phyloP scores from a whole-genome alignment of 2,113 vertebrate genomes.

The Spheniscus mendiculus region DNA sequence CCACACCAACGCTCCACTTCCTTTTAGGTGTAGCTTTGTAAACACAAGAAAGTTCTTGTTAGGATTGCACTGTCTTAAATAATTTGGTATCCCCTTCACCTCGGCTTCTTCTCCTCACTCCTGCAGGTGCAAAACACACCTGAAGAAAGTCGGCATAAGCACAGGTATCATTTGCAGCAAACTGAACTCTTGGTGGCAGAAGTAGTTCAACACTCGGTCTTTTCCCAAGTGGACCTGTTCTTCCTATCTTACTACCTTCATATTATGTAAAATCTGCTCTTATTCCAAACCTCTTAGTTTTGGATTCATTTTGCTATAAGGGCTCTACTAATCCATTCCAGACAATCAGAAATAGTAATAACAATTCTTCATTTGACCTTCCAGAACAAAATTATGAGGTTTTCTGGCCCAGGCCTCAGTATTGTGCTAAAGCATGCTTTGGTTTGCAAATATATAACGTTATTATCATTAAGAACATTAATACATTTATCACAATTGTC shows the following conservation, averaged over 20 bases:
- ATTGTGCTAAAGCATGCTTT: background rate
- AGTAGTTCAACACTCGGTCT: background rate
- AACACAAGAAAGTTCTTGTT: background rate
- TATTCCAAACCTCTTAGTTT: background rate
- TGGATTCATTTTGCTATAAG: background rate
- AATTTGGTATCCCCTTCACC: background rate
- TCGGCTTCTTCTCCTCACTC: fast-evolving
- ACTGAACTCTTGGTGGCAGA: background rate
- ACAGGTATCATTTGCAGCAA: background rate
- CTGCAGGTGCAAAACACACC: background rate
- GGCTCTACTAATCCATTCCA: background rate
- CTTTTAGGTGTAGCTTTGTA: background rate
- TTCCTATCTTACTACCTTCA: background rate
- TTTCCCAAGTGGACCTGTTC: background rate
- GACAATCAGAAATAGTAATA: background rate
- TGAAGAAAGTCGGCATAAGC: background rate
- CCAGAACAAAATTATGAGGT: background rate
- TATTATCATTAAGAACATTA: background rate
- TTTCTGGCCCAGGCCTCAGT: background rate
- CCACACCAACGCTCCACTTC: fast-evolving
- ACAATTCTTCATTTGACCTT: background rate
- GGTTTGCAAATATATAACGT: background rate
- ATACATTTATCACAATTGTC: background rate
- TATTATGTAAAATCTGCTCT: background rate
- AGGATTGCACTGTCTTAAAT: background rate